Evolutionary conservation across 1,140 invertebrate species (phyloP).

Genomic region (Bombus huntii): DNA sequence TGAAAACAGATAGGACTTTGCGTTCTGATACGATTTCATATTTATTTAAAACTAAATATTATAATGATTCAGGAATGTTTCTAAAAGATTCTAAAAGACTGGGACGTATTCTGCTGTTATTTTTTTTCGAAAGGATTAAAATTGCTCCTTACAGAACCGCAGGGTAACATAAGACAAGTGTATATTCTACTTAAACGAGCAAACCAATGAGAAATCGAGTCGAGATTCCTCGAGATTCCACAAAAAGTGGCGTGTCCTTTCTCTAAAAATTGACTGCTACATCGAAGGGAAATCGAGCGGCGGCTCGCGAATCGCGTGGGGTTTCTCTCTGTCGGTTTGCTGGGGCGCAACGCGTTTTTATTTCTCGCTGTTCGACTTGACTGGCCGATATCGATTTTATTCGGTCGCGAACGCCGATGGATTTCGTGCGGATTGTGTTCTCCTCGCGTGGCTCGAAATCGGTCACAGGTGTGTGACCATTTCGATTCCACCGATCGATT

Average conservation of each 20-base stretch:
- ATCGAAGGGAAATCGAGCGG: neutral
- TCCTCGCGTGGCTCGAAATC: neutral
- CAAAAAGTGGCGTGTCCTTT: neutral
- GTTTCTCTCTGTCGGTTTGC: neutral
- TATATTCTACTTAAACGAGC: neutral
- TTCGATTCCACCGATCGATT: slow-evolving; percentile 27
- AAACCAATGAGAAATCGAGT: neutral
- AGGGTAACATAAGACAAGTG: neutral
- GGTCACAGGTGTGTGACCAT: neutral
- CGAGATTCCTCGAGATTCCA: neutral
- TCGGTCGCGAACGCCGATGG: slow-evolving; percentile 40
- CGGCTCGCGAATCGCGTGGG: neutral
- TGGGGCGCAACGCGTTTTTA: slow-evolving; percentile 28
- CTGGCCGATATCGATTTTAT: slow-evolving; percentile 61
- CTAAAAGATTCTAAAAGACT: neutral
- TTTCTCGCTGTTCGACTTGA: slow-evolving; percentile 50
- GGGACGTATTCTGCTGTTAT: neutral
- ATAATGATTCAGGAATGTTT: neutral
- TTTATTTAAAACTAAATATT: neutral
- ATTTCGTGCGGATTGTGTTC: slow-evolving; percentile 43
- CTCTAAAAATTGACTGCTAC: neutral
- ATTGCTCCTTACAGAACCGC: neutral
- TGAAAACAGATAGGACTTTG: neutral
- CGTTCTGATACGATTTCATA: too few relatives aligned
- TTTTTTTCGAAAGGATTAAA: neutral